Conservation (phyloP, 2,797 vertebrate species). For the Poecilia picta region DNA sequence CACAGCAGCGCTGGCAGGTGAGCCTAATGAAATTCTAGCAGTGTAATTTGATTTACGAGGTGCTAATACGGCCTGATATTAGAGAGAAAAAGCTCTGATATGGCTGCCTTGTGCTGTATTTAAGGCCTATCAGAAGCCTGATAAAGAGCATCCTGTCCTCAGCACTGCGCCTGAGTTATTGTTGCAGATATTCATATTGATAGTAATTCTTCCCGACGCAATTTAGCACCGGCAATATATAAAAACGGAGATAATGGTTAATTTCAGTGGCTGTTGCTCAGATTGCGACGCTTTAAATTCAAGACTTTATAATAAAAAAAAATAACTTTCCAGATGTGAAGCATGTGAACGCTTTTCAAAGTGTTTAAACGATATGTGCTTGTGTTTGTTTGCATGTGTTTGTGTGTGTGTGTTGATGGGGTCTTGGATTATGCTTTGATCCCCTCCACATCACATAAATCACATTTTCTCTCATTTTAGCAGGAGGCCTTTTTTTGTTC, state of each 20-base stretch:
- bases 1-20: conserved; percentile 79
- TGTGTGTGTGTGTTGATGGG: conserved; percentile 18
- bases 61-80: conserved; percentile 83
- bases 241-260: conserved; percentile 82
- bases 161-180: conserved; percentile 78
- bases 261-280: conserved; percentile 74
- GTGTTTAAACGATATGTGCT: conserved; percentile 44
- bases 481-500: conserved; percentile 20
- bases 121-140: conserved; percentile 80
- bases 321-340: conserved; percentile 53
- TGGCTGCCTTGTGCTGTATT: conserved; percentile 80
- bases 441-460: conserved; percentile 63
- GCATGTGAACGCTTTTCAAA: conserved; percentile 73
- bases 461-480: conserved; percentile 60
- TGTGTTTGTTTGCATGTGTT: no score
- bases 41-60: conserved; percentile 85
- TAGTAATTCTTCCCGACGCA: conserved; percentile 81
- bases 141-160: conserved; percentile 81
- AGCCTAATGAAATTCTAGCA: conserved; percentile 83
- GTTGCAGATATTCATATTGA: conserved; percentile 81
- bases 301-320: conserved; percentile 34
- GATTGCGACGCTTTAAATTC: conserved; percentile 76
- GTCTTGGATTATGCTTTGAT: conserved; percentile 51
- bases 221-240: conserved; percentile 81
- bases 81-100: conserved; percentile 81